Conservation (phyloP, 2,113 vertebrate genomes). For the Dascyllus trimaculatus region DNA sequence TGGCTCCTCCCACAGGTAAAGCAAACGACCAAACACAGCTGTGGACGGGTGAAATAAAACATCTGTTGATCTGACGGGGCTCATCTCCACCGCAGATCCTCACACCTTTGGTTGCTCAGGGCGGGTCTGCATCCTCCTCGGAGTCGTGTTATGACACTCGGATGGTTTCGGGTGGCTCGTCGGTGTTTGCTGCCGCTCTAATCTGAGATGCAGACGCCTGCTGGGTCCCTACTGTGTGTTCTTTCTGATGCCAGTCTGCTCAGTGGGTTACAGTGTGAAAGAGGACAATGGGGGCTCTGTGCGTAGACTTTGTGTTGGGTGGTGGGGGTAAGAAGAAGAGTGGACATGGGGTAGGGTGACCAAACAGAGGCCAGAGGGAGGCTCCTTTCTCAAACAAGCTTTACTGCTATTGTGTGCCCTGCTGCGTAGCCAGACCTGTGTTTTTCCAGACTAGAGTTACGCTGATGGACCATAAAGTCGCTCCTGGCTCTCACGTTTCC, state of each 20-base stretch:
- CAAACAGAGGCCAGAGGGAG: constrained; percentile 56
- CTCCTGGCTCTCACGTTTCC: constrained; percentile 36
- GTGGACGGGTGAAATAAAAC: constrained; percentile 28
- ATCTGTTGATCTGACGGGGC: neutral
- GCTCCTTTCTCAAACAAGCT: constrained; percentile 60
- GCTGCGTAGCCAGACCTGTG: constrained; percentile 14
- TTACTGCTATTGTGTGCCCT: constrained; percentile 34
- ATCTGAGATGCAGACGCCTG: constrained; percentile 13
- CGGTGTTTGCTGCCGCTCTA: constrained; percentile 32
- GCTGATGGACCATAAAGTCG: constrained; percentile 54
- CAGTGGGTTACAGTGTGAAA: constrained; percentile 62
- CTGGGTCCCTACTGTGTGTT: constrained; percentile 29
- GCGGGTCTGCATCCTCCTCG: constrained; percentile 40
- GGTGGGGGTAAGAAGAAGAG: constrained; percentile 35
- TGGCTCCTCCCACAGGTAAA: constrained; percentile 77
- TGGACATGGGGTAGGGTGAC: constrained; percentile 49
- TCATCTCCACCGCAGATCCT: neutral
- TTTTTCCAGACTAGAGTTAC: constrained; percentile 50
- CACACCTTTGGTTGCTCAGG: constrained; percentile 67
- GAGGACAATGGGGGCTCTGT: constrained; percentile 77
- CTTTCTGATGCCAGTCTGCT: constrained; percentile 48
- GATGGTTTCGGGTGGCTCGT: constrained; percentile 6
- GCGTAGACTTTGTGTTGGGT: constrained; percentile 28
- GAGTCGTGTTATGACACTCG: neutral
- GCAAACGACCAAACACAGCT: neutral